phyloP scores from a whole-genome alignment of 1,140 invertebrate genomes.

The Musca vetustissima region DNA sequence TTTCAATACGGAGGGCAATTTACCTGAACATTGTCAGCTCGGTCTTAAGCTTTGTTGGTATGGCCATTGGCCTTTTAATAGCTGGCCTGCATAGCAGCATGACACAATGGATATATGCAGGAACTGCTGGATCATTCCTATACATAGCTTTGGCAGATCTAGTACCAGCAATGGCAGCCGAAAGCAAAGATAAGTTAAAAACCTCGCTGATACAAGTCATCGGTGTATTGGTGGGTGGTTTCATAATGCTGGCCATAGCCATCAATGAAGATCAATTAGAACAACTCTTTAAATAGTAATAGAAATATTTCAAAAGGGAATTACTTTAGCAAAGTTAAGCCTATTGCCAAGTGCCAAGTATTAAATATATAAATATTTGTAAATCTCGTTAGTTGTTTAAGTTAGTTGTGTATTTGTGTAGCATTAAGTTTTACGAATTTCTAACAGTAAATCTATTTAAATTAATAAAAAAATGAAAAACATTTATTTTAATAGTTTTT shows the following conservation, averaged over 20 bases:
- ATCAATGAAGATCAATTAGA: conserved; percentile 72
- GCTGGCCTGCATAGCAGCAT: conserved; percentile 67
- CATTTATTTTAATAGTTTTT: not conserved
- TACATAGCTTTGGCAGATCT: conserved; percentile 82
- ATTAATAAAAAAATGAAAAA: conserved; percentile 5
- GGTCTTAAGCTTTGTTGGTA: conserved; percentile 73
- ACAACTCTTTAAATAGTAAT: conserved; percentile 58
- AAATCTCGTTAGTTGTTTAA: not conserved
- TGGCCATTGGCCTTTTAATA: conserved; percentile 70
- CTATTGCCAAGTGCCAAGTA: conserved; percentile 20
- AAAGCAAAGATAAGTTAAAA: conserved; percentile 54
- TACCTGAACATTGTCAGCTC: conserved; percentile 76
- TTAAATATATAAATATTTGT: conserved; percentile 14
- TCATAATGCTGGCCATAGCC: conserved; percentile 75
- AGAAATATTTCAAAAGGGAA: not conserved
- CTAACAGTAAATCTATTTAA: conserved; percentile 4
- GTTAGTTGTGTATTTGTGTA: conserved; percentile 16
- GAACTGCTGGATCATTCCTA: conserved; percentile 78
- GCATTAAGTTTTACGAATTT: conserved; percentile 23
- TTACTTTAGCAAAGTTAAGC: not conserved
- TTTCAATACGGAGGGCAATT: conserved; percentile 70
- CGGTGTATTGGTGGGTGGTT: conserved; percentile 69
- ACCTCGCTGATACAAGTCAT: conserved; percentile 61
- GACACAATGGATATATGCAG: conserved; percentile 75
- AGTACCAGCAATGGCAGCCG: conserved; percentile 63